Percentiles rank a stretch among this genome's conserved stretches.
Evolutionary conservation across 2,113 vertebrate species (phyloP).

Genomic region (Stercorarius parasiticus): DNA sequence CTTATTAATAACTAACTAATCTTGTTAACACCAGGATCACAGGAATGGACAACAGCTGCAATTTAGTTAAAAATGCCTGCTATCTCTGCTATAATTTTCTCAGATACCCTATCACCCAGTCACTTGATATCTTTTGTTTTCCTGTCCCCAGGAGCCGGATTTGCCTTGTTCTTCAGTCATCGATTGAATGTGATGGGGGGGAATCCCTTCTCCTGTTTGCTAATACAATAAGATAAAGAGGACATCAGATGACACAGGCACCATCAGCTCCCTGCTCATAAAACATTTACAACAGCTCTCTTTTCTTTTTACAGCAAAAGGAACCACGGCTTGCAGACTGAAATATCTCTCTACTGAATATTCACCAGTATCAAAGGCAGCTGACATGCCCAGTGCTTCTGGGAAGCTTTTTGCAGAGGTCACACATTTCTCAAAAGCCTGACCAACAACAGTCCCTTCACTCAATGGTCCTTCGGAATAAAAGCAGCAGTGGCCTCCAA

Average conservation of each 20-base stretch:
- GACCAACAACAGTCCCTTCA: background rate
- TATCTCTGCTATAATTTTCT: slow-evolving; percentile 3
- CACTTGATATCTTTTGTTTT: slow-evolving; percentile 30
- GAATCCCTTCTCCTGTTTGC: background rate
- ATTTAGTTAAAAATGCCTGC: slow-evolving; percentile 17
- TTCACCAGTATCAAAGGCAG: background rate
- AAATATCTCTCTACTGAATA: background rate
- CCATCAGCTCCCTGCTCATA: background rate
- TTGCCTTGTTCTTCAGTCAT: slow-evolving; percentile 52
- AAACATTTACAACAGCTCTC: slow-evolving; percentile 20
- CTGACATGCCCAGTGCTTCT: background rate
- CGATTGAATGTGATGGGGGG: background rate
- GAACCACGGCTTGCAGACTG: background rate
- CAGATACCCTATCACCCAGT: background rate
- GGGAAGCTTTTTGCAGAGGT: background rate
- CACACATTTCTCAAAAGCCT: background rate
- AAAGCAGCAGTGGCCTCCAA: background rate
- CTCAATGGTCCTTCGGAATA: background rate
- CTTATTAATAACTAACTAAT: slow-evolving; percentile 8
- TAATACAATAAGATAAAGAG: slow-evolving; percentile 5
- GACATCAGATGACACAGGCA: background rate
- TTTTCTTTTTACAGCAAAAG: background rate
- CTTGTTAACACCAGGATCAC: background rate
- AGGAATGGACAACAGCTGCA: background rate
- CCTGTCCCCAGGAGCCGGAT: background rate